These are phyloP conservation scores for Tetraodon nigroviridis DNA, from an alignment of 2,113 vertebrate genomes.

Conservation along the genomic window DNA sequence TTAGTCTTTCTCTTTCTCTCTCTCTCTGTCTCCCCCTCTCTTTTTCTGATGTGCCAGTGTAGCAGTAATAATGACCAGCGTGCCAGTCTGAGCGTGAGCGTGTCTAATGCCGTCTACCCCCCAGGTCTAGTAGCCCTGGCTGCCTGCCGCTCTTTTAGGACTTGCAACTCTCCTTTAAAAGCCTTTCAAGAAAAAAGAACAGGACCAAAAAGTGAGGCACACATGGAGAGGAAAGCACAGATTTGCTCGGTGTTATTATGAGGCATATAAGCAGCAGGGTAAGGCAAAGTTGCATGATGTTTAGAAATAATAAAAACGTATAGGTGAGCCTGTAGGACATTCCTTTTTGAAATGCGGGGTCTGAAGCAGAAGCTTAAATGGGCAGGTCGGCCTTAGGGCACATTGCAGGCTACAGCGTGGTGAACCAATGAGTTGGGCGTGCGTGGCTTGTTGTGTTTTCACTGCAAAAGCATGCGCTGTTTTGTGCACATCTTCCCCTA, in stretches of 20 bases:
- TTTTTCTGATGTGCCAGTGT: constrained; percentile 28
- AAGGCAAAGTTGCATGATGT: background rate
- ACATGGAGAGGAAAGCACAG: constrained; percentile 22
- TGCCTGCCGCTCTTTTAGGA: constrained; percentile 67
- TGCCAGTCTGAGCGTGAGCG: constrained; percentile 69
- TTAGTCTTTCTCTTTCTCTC: constrained; percentile 9
- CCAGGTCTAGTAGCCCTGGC: constrained; percentile 68
- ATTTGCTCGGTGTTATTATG: background rate
- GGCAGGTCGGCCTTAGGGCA: constrained; percentile 37
- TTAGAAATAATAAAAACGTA: constrained; percentile 1
- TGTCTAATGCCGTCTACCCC: constrained; percentile 67
- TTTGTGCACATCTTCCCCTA: constrained; percentile 18
- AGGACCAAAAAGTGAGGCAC: constrained; percentile 30
- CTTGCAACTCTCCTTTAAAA: constrained; percentile 62
- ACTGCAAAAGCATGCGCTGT: constrained; percentile 2
- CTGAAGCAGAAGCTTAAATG: constrained; percentile 50
- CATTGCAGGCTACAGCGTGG: constrained; percentile 17
- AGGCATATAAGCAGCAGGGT: background rate
- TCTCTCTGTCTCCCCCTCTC: constrained; percentile 15
- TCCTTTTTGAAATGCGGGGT: constrained; percentile 63
- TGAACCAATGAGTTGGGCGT: constrained; percentile 61
- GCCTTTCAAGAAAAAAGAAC: constrained; percentile 59
- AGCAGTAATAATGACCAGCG: constrained; percentile 57
- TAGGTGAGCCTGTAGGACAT: constrained; percentile 49
- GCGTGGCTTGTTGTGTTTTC: constrained; percentile 40